Evolutionary conservation across 2,888 invertebrate genomes (phyloP), one percentile per base, ranked within the genome.

Genomic region (Mesodorylaimus sp.): DNA sequence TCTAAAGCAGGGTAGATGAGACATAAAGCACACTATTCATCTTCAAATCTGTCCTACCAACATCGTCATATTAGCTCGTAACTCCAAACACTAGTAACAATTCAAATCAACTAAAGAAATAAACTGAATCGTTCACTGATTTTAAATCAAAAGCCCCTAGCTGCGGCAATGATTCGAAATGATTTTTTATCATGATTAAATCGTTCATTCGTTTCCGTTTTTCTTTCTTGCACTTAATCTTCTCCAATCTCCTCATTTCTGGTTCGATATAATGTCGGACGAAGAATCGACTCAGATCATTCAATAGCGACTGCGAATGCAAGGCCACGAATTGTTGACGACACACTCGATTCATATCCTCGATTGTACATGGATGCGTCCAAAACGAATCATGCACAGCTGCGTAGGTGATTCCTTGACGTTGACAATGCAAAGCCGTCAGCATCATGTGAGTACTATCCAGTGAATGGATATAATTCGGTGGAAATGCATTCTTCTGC

Each of bases 371-470:
- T 1, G 95, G 80, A 70, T 99, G 97, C 1, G 97, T 97, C 97
- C 97, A 99, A 73, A 80, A 99, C 68, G 95, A 97, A 71, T 99
- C 97, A 70, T 99, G 97, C 24, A 99, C 91, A 0, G 95, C 91
- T 3, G 87, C 84, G 73, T 88, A 99, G 41, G 85, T 81, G 48
- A 93, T 74, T 1, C 81, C 29, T 26, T 52, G 58, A 57, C 57
- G 56, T 69, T 83, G 81, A 63, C 86, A 85, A 69, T 80, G 75
- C 59, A 99, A 73, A 7, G 91, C 83, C 1, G 97, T 99, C 55
- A 99, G 75, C 93, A 97, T 95, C 97, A 99, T 99, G 72, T 99
- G 97, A 62, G 81, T 79, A 47, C 95, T 89, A 73, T 99, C 97
- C 65, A 99, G 73, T 27, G 95, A 95, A 72, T 99, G 97, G 64